Percentiles rank a stretch among this genome's conserved stretches.
phyloP scores from a whole-genome alignment of 2,888 invertebrate species.

The Argyra leucocephala region DNA sequence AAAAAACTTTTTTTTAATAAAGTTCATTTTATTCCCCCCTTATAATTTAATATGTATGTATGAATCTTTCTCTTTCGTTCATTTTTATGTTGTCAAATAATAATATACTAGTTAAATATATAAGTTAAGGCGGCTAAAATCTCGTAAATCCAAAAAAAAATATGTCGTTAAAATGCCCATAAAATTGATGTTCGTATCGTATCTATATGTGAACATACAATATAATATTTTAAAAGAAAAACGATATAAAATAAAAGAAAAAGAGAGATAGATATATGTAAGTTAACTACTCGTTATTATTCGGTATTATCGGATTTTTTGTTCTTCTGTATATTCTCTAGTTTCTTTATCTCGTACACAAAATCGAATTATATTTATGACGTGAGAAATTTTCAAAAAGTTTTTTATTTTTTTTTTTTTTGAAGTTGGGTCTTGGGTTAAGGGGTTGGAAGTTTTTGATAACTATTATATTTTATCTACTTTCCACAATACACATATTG shows the following conservation, averaged over 20 bases:
- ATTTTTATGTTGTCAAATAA: not conserved
- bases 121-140: not conserved
- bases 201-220: not conserved
- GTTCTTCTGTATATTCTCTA: too few species aligned
- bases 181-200: not conserved
- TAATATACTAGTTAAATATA: not conserved
- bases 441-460: not conserved
- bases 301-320: too few species aligned
- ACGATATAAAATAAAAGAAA: too few species aligned
- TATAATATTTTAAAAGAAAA: too few species aligned
- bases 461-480: not conserved
- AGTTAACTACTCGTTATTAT: too few species aligned
- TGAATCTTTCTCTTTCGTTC: too few species aligned
- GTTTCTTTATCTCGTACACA: not conserved
- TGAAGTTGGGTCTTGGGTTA: too few species aligned
- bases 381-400: not conserved
- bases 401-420: too few species aligned
- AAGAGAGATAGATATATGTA: too few species aligned
- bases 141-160: not conserved
- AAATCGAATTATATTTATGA: conserved; percentile 1
- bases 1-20: not conserved
- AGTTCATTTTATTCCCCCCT: not conserved
- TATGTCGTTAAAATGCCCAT: not conserved
- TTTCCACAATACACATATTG: too few species aligned
- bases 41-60: not conserved